phyloP scores from a whole-genome alignment of 2,113 vertebrate genomes.

The Thamnophis sirtalis region DNA sequence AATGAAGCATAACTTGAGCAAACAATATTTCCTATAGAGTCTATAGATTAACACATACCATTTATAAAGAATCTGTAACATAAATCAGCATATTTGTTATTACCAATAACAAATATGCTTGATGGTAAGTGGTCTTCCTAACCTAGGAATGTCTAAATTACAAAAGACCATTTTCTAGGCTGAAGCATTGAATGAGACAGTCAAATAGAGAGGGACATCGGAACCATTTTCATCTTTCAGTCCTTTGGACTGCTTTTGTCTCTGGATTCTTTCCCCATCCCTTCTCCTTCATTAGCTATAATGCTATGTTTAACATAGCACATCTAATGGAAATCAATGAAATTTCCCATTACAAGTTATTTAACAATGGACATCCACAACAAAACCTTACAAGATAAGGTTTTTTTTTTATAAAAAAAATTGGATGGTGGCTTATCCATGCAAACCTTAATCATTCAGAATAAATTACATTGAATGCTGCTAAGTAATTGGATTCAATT shows the following conservation, averaged over 20 bases:
- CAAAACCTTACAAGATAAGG: neutral
- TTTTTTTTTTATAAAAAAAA: no score
- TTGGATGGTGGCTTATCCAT: neutral
- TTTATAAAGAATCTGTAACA: slow-evolving; percentile 56
- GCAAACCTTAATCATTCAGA: neutral
- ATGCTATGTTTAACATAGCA: neutral
- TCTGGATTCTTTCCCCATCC: neutral
- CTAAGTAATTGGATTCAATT: neutral
- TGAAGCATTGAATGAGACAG: neutral
- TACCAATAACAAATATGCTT: slow-evolving; percentile 39
- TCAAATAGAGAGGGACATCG: slow-evolving; percentile 37
- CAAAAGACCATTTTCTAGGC: neutral
- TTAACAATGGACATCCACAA: neutral
- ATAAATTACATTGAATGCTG: neutral
- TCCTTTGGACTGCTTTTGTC: neutral
- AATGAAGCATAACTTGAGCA: neutral
- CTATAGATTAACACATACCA: slow-evolving; percentile 52
- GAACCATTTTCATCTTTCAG: slow-evolving; percentile 30
- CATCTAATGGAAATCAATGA: neutral
- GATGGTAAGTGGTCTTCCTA: slow-evolving; percentile 44
- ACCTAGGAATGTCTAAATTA: slow-evolving; percentile 34
- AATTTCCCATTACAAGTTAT: neutral
- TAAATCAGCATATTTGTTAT: slow-evolving; percentile 62
- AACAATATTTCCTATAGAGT: neutral
- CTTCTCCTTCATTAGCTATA: neutral